Evolutionary conservation across 2,888 invertebrate genomes (phyloP), one percentile per base, ranked within the genome.

Genomic region (Drosophila multiciliata): DNA sequence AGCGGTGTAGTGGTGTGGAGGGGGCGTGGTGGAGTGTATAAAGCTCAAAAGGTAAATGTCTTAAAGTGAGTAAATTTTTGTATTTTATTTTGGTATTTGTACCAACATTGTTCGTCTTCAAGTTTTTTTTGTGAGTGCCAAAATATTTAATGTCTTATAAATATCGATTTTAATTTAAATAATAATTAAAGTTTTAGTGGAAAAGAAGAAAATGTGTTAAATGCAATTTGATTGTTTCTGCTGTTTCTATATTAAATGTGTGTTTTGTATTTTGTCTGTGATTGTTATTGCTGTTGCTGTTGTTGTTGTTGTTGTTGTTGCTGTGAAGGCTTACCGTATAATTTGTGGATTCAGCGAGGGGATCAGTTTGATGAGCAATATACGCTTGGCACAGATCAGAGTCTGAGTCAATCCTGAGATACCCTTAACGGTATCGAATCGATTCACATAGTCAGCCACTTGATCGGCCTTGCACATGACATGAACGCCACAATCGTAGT

Each of bases 401-500:
- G 94, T 93, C 82, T 94, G 93, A 66, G 93, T 92, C 45, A 94
- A 86, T 8, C 81, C 80, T 4, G 84, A 88, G 26, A 91, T 84
- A 4, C 89, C 91, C 62, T 91, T 91, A 8, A 92, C 84, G 40
- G 90, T 87, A 61, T 92, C 91, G 57, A 75, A 91, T 11, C 91
- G 89, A 81, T 92, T 91, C 26, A 92, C 91, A 75, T 92, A 90
- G 65, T 91, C 91, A 1, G 92, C 89, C 67, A 93, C 79, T 33
- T 91, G 91, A 92, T 98, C 97, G 0, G 96, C 95, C 93, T 97
- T 96, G 87, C 96, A 96, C 52, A 98, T 94, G 6, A 98, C 96
- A 93, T 97, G 97, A 63, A 98, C 95, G 23, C 98, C 99, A 93
- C 98, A 99, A 91, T 98, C 98, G 91, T 97, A 97, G 9, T 96